A percentile compares a stretch with the other conserved stretches of the same genome.
phyloP scores from a whole-genome alignment of 2,888 invertebrate genomes.

The Eupeodes latifasciatus region DNA sequence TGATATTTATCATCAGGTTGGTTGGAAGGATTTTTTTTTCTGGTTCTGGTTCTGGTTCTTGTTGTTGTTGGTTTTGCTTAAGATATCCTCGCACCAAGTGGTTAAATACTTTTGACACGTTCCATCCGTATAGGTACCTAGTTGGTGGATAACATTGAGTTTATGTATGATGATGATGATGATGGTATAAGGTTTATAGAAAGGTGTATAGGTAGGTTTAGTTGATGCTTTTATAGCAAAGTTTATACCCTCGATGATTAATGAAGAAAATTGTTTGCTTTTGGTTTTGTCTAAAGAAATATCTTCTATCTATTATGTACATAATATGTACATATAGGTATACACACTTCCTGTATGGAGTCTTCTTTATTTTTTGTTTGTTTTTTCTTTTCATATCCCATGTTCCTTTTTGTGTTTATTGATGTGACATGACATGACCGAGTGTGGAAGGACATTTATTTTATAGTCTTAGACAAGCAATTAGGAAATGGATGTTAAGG shows the following conservation, averaged over 20 bases:
- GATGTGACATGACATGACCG: conserved; percentile 45
- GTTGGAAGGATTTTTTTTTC: conserved; percentile 55
- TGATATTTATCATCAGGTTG: conserved; percentile 73
- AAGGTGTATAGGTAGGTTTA: conserved; percentile 1
- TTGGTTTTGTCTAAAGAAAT: not conserved
- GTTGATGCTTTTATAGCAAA: conserved; percentile 60
- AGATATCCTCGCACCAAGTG: conserved; percentile 62
- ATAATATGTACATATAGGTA: no score
- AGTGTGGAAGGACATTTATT: conserved; percentile 51
- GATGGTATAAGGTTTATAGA: not conserved
- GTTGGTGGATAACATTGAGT: not conserved
- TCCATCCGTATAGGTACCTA: not conserved
- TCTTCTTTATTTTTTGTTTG: no score
- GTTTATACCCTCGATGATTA: conserved; percentile 64
- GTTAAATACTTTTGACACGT: conserved; percentile 73
- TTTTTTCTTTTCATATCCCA: conserved; percentile 1
- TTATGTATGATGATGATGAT: not conserved
- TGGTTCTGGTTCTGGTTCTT: not conserved
- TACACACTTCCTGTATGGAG: no score
- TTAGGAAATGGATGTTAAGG: conserved; percentile 59
- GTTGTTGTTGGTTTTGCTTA: not conserved
- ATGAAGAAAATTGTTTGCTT: conserved; percentile 56
- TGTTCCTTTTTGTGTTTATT: conserved; percentile 39
- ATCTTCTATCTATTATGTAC: not conserved
- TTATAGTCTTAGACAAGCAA: conserved; percentile 63